Evolutionary conservation across 2,888 invertebrate species (phyloP).

Genomic region (Oasisia sp.): DNA sequence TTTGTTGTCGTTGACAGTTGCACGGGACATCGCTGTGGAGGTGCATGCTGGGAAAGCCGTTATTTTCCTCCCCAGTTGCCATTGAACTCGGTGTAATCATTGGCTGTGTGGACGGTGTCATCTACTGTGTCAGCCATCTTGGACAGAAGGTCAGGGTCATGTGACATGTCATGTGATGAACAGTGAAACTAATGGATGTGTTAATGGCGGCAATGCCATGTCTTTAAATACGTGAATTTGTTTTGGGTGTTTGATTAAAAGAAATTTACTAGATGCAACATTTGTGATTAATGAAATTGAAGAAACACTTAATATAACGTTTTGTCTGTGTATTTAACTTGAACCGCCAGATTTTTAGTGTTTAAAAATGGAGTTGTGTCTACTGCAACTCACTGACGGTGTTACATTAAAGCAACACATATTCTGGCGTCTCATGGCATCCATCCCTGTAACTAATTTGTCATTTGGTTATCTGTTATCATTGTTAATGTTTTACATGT

Average conservation of each 20-base stretch:
- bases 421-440: too few species aligned
- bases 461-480: too few species aligned
- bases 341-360: too few species aligned
- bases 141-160: conserved; percentile 51
- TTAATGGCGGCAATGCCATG: neutral
- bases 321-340: too few species aligned
- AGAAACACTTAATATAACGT: too few species aligned
- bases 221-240: neutral
- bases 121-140: conserved; percentile 50
- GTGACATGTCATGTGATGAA: neutral
- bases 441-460: too few species aligned
- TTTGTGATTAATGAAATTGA: too few species aligned
- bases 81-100: conserved; percentile 47
- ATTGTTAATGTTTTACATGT: too few species aligned
- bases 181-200: conserved; percentile 31
- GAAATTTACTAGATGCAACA: too few species aligned
- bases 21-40: conserved; percentile 70
- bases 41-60: conserved; percentile 71
- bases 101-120: conserved; percentile 60
- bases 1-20: neutral
- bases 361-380: too few species aligned
- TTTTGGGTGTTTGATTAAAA: neutral
- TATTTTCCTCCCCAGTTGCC: conserved; percentile 74
- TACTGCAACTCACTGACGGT: too few species aligned
- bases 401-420: too few species aligned